Evolutionary conservation across 2,797 vertebrate species (phyloP).

Genomic region (Propithecus deckenii): DNA sequence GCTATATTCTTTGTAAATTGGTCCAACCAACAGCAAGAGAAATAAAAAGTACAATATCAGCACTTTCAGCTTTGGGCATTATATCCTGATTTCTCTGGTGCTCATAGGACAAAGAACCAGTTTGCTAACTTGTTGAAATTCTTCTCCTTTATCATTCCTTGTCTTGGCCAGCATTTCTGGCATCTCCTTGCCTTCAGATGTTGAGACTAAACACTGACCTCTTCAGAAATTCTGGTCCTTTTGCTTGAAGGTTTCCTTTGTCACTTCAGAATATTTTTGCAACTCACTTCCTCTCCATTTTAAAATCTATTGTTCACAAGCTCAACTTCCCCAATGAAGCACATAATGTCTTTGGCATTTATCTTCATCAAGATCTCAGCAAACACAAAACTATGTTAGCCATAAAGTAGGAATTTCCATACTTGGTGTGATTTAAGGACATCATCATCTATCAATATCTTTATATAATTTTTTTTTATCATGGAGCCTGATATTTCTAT

Average conservation of each 20-base stretch:
- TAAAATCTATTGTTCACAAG: not conserved
- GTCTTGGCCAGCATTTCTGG: not conserved
- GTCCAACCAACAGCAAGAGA: not conserved
- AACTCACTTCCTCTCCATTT: not conserved
- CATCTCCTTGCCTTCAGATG: not conserved
- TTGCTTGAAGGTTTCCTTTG: not conserved
- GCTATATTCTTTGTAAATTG: not conserved
- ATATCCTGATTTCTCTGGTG: not conserved
- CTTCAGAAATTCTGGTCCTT: not conserved
- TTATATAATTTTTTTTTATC: not conserved
- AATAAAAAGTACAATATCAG: not conserved
- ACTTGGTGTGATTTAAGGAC: not conserved
- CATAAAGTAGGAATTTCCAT: not conserved
- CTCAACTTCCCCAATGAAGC: not conserved
- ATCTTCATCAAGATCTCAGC: not conserved
- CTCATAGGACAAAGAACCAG: not conserved
- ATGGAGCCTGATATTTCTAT: not conserved
- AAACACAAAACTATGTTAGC: not conserved
- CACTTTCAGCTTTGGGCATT: not conserved
- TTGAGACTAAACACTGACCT: not conserved
- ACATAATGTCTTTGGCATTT: not conserved
- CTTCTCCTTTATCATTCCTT: not conserved
- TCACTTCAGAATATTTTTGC: not conserved
- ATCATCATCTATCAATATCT: not conserved
- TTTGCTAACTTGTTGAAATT: not conserved